phyloP scores from a whole-genome alignment of 2,113 vertebrate species.

The Ceuthmochares aereus region DNA sequence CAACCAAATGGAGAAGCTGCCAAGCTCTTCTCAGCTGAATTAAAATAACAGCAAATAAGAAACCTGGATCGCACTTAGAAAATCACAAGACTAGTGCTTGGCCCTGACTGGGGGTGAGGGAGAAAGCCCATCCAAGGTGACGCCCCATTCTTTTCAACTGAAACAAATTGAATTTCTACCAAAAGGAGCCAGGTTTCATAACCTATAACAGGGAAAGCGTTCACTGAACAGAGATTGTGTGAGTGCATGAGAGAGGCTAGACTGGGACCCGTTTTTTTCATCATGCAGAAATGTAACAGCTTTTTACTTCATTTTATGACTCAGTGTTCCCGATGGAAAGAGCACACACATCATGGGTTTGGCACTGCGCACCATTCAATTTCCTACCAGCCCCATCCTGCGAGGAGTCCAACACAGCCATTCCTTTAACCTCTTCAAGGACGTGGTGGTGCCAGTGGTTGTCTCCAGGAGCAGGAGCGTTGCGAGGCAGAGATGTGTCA shows the following conservation, averaged over 20 bases:
- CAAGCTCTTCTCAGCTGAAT: background rate
- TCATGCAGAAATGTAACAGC: background rate
- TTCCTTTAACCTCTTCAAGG: conserved; percentile 31
- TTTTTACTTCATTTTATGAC: background rate
- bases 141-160: conserved; percentile 31
- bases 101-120: background rate
- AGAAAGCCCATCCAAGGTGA: conserved; percentile 26
- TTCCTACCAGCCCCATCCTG: conserved; percentile 10
- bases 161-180: conserved; percentile 1
- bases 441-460: background rate
- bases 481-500: background rate
- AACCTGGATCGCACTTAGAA: background rate
- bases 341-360: conserved; percentile 22
- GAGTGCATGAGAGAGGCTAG: background rate
- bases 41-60: background rate
- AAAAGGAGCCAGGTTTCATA: conserved; percentile 24
- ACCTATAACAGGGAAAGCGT: background rate
- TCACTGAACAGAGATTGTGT: background rate
- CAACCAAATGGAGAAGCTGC: background rate
- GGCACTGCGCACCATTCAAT: background rate
- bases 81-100: conserved; percentile 9
- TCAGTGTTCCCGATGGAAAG: conserved; percentile 59
- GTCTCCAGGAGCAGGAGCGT: background rate
- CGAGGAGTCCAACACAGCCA: background rate
- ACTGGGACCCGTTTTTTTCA: background rate